phyloP scores from a whole-genome alignment of 2,113 vertebrate species.

The Scomber japonicus region DNA sequence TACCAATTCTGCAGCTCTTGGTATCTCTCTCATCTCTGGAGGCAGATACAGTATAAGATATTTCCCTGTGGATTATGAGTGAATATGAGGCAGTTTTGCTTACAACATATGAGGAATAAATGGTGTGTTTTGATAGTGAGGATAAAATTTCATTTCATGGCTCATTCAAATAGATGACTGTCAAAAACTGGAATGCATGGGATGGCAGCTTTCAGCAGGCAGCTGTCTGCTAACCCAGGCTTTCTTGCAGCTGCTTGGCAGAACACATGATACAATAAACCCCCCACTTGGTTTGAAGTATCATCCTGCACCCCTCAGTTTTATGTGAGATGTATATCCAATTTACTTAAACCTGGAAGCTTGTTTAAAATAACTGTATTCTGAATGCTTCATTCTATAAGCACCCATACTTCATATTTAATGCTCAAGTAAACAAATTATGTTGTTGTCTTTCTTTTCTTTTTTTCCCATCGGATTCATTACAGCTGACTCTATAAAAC shows the following conservation, averaged over 20 bases:
- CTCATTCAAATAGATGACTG: slow-evolving; percentile 13
- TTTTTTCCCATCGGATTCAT: not conserved
- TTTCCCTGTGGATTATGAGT: not conserved
- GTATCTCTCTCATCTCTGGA: not conserved
- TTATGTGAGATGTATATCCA: not conserved
- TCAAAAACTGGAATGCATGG: slow-evolving; percentile 22
- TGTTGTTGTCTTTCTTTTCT: not conserved
- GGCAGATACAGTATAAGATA: not conserved
- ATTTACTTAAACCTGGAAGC: too few relatives aligned
- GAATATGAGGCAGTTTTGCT: not conserved
- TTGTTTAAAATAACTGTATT: too few relatives aligned
- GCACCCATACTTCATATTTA: too few relatives aligned
- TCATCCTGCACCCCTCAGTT: not conserved
- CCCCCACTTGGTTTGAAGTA: not conserved
- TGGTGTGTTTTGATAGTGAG: slow-evolving; percentile 6
- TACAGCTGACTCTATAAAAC: not conserved
- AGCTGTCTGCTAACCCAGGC: slow-evolving; percentile 60
- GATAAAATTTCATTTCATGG: slow-evolving; percentile 7
- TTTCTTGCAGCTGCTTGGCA: slow-evolving; percentile 61
- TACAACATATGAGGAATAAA: not conserved
- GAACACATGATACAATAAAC: slow-evolving; percentile 49
- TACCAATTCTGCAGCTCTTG: not conserved
- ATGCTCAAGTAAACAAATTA: too few relatives aligned
- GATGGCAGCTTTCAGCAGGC: slow-evolving; percentile 17
- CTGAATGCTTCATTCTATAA: too few relatives aligned